These are phyloP conservation scores for Samia ricini DNA, from an alignment of 1,140 invertebrate species.

Conservation along the genomic window DNA sequence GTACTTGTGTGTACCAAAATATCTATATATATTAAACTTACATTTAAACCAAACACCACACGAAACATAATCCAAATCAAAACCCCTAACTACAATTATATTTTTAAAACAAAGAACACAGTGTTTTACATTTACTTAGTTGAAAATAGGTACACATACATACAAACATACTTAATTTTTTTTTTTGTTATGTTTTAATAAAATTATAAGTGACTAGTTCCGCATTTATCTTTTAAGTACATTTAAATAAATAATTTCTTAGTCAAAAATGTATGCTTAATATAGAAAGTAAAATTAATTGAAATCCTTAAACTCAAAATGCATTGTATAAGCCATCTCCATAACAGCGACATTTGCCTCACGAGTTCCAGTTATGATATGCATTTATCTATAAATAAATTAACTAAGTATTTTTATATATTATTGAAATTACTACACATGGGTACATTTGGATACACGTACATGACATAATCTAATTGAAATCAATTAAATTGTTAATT, in stretches of 20 bases:
- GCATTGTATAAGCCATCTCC: constrained; percentile 55
- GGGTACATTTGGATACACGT: not conserved
- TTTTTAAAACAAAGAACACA: constrained; percentile 73
- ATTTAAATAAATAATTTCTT: constrained; percentile 73
- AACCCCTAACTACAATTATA: constrained; percentile 55
- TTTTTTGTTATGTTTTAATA: constrained; percentile 76
- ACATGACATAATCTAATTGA: not conserved
- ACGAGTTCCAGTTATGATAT: constrained; percentile 37
- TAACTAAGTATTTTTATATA: constrained; percentile 57
- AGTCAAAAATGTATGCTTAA: constrained; percentile 70
- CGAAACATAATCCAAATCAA: constrained; percentile 70
- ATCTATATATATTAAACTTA: constrained; percentile 53
- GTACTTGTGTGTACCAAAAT: not conserved
- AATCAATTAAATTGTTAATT: not conserved
- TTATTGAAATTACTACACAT: constrained; percentile 57
- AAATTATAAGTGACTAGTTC: constrained; percentile 78
- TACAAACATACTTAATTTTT: constrained; percentile 56
- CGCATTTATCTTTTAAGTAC: constrained; percentile 49
- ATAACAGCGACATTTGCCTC: constrained; percentile 31
- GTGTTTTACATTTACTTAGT: constrained; percentile 65
- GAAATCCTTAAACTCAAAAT: constrained; percentile 63
- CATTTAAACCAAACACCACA: constrained; percentile 72
- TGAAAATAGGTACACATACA: constrained; percentile 43
- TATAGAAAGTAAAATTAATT: constrained; percentile 50
- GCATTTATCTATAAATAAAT: constrained; percentile 71